phyloP scores from a whole-genome alignment of 2,797 vertebrate genomes.

The Chanos chanos region DNA sequence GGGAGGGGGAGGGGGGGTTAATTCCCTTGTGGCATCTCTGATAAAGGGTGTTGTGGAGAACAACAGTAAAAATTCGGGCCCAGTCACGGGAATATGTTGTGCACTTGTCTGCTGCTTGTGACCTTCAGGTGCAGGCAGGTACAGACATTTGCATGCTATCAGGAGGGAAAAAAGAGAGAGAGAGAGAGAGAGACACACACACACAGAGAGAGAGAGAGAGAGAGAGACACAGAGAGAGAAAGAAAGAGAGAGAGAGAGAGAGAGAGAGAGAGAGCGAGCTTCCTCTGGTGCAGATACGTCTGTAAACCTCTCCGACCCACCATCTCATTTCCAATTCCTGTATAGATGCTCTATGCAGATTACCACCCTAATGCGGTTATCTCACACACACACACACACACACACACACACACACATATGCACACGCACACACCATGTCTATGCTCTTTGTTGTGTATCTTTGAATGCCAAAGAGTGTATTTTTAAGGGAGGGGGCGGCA shows the following conservation, averaged over 20 bases:
- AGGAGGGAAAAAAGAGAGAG: slow-evolving; percentile 21
- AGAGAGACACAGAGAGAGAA: slow-evolving; percentile 23
- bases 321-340: slow-evolving; percentile 55
- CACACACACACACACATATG: slow-evolving; percentile 26
- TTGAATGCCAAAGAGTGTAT: slow-evolving; percentile 34
- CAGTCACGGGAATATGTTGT: slow-evolving; percentile 42
- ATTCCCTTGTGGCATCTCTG: slow-evolving; percentile 46
- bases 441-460: slow-evolving; percentile 21
- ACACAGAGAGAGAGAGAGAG: too few relatives aligned
- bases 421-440: background rate
- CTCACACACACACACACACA: slow-evolving; percentile 21
- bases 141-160: slow-evolving; percentile 59
- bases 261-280: slow-evolving; percentile 2
- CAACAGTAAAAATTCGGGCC: slow-evolving; percentile 38
- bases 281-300: slow-evolving; percentile 28
- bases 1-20: slow-evolving; percentile 26
- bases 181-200: slow-evolving; percentile 9
- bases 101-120: slow-evolving; percentile 44
- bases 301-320: slow-evolving; percentile 39
- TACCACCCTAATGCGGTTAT: slow-evolving; percentile 54
- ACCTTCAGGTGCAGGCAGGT: slow-evolving; percentile 62
- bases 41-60: slow-evolving; percentile 52
- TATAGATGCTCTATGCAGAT: slow-evolving; percentile 59
- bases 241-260: slow-evolving; percentile 21
- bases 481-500: too few relatives aligned